A percentile compares a stretch with the other conserved stretches of the same genome.
phyloP scores from a whole-genome alignment of 2,888 invertebrate species.

The Stenodera caucasica region DNA sequence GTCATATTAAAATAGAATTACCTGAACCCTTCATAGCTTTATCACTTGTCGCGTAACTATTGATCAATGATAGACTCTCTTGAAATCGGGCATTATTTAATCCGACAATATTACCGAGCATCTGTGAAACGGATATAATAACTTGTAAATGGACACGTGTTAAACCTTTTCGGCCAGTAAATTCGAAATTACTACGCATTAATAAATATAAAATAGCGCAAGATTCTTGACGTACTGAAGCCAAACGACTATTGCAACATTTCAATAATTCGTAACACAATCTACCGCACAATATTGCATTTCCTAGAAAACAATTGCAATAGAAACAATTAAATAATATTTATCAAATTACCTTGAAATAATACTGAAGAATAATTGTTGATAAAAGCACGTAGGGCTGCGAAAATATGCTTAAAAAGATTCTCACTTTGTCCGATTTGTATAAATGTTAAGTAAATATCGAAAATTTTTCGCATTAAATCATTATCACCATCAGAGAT shows the following conservation, averaged over 20 bases:
- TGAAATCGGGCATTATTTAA: constrained; percentile 93
- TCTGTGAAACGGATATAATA: constrained; percentile 92
- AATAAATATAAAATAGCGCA: constrained; percentile 89
- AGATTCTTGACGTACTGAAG: constrained; percentile 84
- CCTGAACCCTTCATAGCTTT: constrained; percentile 93
- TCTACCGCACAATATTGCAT: constrained; percentile 77
- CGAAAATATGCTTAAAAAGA: constrained; percentile 88
- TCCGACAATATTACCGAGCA: constrained; percentile 88
- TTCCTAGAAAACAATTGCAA: constrained; percentile 57
- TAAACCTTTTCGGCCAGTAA: constrained; percentile 77
- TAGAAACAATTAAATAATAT: not conserved
- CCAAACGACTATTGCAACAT: constrained; percentile 84
- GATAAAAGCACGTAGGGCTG: constrained; percentile 87
- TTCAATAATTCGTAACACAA: constrained; percentile 79
- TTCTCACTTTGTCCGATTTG: constrained; percentile 90
- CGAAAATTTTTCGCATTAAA: constrained; percentile 79
- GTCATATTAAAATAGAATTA: constrained; percentile 43
- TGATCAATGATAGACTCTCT: constrained; percentile 89
- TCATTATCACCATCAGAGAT: constrained; percentile 69
- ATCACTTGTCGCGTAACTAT: constrained; percentile 90
- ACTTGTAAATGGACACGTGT: constrained; percentile 92
- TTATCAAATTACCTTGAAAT: constrained; percentile 69
- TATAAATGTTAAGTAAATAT: constrained; percentile 83
- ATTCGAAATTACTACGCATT: constrained; percentile 94
- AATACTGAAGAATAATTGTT: constrained; percentile 83